These are phyloP conservation scores for Oligia fasciuncula DNA, from an alignment of 2,888 invertebrate genomes.

Conservation along the genomic window DNA sequence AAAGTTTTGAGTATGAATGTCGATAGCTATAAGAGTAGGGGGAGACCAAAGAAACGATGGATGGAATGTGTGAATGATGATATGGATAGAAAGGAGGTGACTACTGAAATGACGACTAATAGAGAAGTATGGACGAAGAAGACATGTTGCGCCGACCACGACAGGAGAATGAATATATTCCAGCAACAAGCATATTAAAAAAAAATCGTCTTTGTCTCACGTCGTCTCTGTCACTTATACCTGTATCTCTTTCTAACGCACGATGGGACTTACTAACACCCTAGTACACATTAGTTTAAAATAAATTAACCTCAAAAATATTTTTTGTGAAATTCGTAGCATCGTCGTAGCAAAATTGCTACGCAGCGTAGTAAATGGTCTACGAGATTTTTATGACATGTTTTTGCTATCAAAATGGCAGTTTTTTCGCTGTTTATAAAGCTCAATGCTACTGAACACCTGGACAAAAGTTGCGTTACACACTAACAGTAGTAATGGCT, in stretches of 20 bases:
- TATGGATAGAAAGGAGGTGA: background rate
- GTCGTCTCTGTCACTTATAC: background rate
- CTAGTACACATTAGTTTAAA: background rate
- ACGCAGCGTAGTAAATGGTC: constrained; percentile 19
- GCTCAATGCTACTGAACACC: background rate
- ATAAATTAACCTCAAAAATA: background rate
- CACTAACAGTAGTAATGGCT: background rate
- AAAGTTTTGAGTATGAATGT: background rate
- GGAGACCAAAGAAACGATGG: background rate
- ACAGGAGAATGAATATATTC: too few species aligned
- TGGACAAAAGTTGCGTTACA: background rate
- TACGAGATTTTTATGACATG: constrained; percentile 3
- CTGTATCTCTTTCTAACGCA: background rate
- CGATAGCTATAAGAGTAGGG: background rate
- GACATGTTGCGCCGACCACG: too few species aligned
- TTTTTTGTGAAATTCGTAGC: constrained; percentile 22
- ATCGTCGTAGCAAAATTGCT: constrained; percentile 23
- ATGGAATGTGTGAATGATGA: background rate
- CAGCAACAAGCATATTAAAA: too few species aligned
- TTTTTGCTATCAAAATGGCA: background rate
- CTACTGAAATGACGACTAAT: background rate
- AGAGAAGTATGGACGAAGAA: background rate
- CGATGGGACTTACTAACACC: background rate
- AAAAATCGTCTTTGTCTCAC: background rate
- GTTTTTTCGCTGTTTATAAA: background rate